phyloP scores from a whole-genome alignment of 2,113 vertebrate genomes.

The Eulemur macaco region DNA sequence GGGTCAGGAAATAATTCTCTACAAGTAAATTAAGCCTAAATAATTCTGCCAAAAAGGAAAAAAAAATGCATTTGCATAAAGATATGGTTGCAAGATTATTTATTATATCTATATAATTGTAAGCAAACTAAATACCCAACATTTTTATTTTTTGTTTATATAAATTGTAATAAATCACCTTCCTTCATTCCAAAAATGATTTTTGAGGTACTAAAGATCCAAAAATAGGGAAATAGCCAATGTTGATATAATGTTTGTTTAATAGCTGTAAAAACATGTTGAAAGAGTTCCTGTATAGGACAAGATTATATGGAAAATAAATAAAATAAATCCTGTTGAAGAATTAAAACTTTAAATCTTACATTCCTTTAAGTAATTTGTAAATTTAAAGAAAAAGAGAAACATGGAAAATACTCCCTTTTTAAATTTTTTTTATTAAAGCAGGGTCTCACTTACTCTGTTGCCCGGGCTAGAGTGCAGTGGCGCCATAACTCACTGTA shows the following conservation, averaged over 20 bases:
- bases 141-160: background rate
- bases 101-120: slow-evolving; percentile 2
- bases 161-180: background rate
- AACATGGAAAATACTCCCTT: background rate
- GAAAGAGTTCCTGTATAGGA: background rate
- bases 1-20: slow-evolving; percentile 33
- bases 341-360: slow-evolving; percentile 29
- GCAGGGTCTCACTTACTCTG: no score
- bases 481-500: no score
- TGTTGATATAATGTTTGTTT: background rate
- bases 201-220: background rate
- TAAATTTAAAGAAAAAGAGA: slow-evolving; percentile 46
- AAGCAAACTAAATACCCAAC: background rate
- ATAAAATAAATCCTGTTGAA: slow-evolving; percentile 2
- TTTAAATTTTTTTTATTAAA: no score
- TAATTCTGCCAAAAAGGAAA: slow-evolving; percentile 12
- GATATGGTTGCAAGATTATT: background rate
- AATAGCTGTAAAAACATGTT: slow-evolving; percentile 23
- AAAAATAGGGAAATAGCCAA: background rate
- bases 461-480: no score
- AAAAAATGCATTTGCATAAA: background rate
- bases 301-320: background rate
- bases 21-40: background rate
- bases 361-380: background rate
- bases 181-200: background rate